phyloP scores from a whole-genome alignment of 2,113 vertebrate genomes.

The Pontoporia blainvillei region DNA sequence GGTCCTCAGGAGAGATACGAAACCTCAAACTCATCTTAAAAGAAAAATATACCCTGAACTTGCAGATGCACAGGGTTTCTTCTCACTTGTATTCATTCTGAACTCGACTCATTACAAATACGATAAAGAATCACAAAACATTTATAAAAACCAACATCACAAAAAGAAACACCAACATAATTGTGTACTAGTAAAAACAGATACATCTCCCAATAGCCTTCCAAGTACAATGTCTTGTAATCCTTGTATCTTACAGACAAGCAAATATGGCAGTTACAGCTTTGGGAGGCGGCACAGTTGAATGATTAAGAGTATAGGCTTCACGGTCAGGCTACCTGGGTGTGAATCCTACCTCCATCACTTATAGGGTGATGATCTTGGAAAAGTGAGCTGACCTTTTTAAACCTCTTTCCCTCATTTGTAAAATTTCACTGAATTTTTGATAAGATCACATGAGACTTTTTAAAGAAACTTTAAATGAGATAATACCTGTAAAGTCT shows the following conservation, averaged over 20 bases:
- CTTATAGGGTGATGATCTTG: neutral
- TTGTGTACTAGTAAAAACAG: neutral
- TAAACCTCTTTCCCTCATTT: neutral
- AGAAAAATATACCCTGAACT: neutral
- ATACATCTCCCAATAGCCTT: neutral
- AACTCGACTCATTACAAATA: neutral
- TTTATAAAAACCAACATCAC: neutral
- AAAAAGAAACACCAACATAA: neutral
- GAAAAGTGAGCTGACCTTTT: constrained; percentile 2
- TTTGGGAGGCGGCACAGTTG: neutral
- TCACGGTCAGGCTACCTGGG: neutral
- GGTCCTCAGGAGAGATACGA: neutral
- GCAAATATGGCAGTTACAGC: neutral
- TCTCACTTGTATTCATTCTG: neutral
- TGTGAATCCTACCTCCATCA: neutral
- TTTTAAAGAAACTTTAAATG: neutral
- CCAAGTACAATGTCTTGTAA: neutral
- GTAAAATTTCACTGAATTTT: constrained; percentile 23
- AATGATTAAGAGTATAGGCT: neutral
- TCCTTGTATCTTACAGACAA: neutral
- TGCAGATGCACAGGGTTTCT: neutral
- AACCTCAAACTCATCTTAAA: neutral
- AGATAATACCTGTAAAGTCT: neutral
- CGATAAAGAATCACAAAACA: neutral
- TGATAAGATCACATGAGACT: neutral